Evolutionary conservation across 2,113 vertebrate genomes (phyloP).

Genomic region (Chamaetylas fuelleborni): DNA sequence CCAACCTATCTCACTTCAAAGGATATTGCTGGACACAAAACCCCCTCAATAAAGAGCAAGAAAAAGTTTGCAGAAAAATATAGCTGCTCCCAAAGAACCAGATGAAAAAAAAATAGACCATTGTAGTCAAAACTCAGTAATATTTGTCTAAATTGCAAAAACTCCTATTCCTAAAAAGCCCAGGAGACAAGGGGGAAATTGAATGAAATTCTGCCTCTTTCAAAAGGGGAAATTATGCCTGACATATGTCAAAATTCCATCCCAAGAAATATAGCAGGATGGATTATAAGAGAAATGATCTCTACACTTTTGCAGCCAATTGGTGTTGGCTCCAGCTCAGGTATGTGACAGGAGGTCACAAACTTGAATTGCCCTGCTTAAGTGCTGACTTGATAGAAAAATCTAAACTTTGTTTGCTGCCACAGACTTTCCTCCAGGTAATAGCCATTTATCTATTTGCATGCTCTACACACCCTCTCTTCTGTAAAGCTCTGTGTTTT

Average conservation of each 20-base stretch:
- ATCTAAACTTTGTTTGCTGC: background rate
- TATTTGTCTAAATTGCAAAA: background rate
- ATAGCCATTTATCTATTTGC: background rate
- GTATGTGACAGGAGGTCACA: constrained; percentile 55
- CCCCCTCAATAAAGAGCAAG: background rate
- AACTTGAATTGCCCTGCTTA: constrained; percentile 35
- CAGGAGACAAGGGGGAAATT: background rate
- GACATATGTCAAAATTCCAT: constrained; percentile 51
- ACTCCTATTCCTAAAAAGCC: background rate
- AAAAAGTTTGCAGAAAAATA: background rate
- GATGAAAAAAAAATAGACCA: background rate
- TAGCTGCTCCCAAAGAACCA: background rate
- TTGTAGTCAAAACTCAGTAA: background rate
- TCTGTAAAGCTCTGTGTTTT: background rate
- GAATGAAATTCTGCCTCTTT: constrained; percentile 32
- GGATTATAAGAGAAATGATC: constrained; percentile 43
- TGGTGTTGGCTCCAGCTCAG: constrained; percentile 50
- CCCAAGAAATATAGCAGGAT: background rate
- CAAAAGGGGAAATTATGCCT: constrained; percentile 39
- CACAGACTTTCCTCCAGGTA: constrained; percentile 7
- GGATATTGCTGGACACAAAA: background rate
- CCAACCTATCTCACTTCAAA: background rate
- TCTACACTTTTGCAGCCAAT: constrained; percentile 13
- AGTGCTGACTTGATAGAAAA: constrained; percentile 59
- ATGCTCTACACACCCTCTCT: background rate